Evolutionary conservation across 2,113 vertebrate genomes (phyloP).

Genomic region (Melanerpes formicivorus): DNA sequence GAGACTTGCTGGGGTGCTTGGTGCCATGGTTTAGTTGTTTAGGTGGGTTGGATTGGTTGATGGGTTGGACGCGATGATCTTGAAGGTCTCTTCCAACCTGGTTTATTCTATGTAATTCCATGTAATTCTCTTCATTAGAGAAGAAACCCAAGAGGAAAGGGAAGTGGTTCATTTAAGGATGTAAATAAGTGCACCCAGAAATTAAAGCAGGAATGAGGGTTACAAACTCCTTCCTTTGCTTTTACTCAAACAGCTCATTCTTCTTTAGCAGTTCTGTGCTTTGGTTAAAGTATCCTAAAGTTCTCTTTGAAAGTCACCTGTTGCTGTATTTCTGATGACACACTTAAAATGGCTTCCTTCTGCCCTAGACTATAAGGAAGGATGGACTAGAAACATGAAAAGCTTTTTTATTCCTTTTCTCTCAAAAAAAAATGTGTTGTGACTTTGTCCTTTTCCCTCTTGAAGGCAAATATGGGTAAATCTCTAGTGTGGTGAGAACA

Average conservation of each 20-base stretch:
- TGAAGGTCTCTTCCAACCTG: too few relatives aligned
- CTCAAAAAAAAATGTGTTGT: not conserved
- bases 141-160: not conserved
- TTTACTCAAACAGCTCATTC: not conserved
- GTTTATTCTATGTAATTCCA: too few relatives aligned
- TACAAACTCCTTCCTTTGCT: not conserved
- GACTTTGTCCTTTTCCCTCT: not conserved
- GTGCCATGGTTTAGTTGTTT: too few relatives aligned
- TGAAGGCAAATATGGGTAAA: not conserved
- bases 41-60: too few relatives aligned
- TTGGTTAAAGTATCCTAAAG: not conserved
- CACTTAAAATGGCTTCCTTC: not conserved
- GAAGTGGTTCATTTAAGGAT: not conserved
- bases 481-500: not conserved
- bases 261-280: not conserved
- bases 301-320: not conserved
- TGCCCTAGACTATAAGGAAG: not conserved
- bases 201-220: not conserved
- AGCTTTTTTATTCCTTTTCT: not conserved
- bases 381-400: not conserved
- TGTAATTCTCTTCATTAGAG: not conserved
- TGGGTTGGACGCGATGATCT: too few relatives aligned
- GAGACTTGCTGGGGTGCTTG: too few relatives aligned
- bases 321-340: not conserved
- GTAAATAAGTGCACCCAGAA: not conserved